Base-by-base conservation (phyloP, 2,888 invertebrate species). In the Ichneumoninae sp. region DNA sequence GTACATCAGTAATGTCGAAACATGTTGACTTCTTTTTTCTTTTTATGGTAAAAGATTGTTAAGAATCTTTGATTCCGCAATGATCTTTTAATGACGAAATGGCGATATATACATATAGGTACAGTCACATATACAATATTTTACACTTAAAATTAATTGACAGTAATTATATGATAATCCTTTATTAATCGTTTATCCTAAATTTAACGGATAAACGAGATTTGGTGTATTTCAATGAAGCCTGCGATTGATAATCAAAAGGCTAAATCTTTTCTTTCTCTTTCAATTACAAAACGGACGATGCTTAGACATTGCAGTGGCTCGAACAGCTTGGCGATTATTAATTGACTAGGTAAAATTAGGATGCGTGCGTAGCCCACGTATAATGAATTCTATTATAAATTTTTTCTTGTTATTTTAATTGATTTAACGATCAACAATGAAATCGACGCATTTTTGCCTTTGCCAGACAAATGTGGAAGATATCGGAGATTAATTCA, bases 101-200 rank as follows among this genome's bases (percentile, higher is more conserved):
- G 81, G 74, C 85, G 66, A 57, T 91, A 91, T 92, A 90, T 91
- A 92, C 90, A 91, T 86, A 87, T 91, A 91, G 88, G 90, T 92
- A 92, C 92, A 92, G 85, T 91, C 88, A 89, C 89, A 92, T 92
- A 89, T 92, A 91, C 91, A 92, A 87, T 90, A 89, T 90, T 84
- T 88, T 89, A 89, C 91, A 92, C 89, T 87, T 87, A 92, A 88
- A 92, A 87, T 89, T 78, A 83, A 81, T 73, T 69, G 87, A 81
- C 80, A 63, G 81, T 71, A 74, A 84, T 70, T 66, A 81, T 74
- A n/a, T 68, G 78, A 81, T 68, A 52, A 69, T 70, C 33, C 50
- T 50, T 78, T 77, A 65, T n/a, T 52, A 76, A 78, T 66, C 76
- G 71, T 66, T 22, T 57, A 70, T 63, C 26, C 70, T 54, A 36